phyloP scores from a whole-genome alignment of 2,797 vertebrate genomes.

The Microctenopoma lineatum region DNA sequence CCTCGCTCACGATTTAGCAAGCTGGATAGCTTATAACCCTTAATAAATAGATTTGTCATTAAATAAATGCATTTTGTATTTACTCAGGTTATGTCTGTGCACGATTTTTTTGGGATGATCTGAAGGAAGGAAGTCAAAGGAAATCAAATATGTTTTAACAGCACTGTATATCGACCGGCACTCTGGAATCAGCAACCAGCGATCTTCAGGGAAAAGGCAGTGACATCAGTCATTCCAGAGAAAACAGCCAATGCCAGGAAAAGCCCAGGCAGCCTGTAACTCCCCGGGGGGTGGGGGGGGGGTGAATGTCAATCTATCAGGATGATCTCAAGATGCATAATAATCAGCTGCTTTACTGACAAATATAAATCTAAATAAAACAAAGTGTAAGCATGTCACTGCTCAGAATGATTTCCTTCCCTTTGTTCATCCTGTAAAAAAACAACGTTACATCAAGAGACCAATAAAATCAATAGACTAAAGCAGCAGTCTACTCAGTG shows the following conservation, averaged over 20 bases:
- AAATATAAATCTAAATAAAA: not conserved
- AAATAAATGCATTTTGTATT: too few species aligned
- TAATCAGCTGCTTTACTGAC: not conserved
- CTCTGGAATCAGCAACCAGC: not conserved
- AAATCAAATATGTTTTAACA: too few species aligned
- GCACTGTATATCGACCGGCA: not conserved
- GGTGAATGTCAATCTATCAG: constrained; percentile 27
- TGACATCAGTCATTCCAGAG: constrained; percentile 56
- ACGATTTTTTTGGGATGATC: too few species aligned
- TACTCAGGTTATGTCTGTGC: too few species aligned
- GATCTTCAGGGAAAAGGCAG: constrained; percentile 43
- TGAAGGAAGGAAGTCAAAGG: too few species aligned
- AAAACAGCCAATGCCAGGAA: constrained; percentile 50
- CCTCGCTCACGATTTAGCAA: too few species aligned
- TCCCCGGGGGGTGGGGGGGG: constrained; percentile 18
- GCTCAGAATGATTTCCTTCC: not conserved
- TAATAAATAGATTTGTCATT: too few species aligned
- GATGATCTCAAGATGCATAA: not conserved
- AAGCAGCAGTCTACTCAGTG: not conserved
- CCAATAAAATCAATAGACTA: constrained; percentile 19
- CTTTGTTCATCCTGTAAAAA: not conserved
- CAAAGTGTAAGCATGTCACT: not conserved
- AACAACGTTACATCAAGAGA: not conserved
- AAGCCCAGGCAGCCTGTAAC: constrained; percentile 7
- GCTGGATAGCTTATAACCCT: too few species aligned